Conservation (phyloP, 2,888 invertebrate genomes). For the Ophonus ardosiacus region DNA sequence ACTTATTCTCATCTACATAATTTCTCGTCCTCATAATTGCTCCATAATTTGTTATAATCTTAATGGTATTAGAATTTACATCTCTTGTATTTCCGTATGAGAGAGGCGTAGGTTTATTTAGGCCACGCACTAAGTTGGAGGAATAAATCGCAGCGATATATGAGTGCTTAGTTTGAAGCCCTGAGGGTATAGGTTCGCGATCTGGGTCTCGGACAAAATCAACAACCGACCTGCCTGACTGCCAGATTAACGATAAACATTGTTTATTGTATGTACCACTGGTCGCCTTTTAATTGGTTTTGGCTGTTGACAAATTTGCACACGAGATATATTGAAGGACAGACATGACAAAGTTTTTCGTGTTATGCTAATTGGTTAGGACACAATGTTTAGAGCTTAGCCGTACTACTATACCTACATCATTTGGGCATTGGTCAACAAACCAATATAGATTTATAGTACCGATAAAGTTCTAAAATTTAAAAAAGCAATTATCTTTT, state of each 20-base stretch:
- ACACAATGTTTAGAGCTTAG: not conserved
- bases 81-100: constrained; percentile 1
- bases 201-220: constrained; percentile 35
- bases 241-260: constrained; percentile 17
- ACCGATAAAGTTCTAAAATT: no score
- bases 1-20: not conserved
- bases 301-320: constrained; percentile 33
- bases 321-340: not conserved
- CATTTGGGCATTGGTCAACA: no score
- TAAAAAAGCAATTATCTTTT: no score
- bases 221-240: not conserved
- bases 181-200: constrained; percentile 28
- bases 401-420: not conserved
- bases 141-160: constrained; percentile 28
- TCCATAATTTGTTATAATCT: not conserved
- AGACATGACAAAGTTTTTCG: not conserved
- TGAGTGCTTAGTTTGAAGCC: not conserved
- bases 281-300: constrained; percentile 21
- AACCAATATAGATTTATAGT: no score
- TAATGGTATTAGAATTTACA: not conserved
- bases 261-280: constrained; percentile 16
- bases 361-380: not conserved
- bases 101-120: constrained; percentile 20
- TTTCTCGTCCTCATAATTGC: not conserved
- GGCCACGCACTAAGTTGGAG: not conserved